Evolutionary conservation across 2,113 vertebrate genomes (phyloP), one percentile per base, ranked within the genome.

Genomic region (Pyxicephalus adspersus): DNA sequence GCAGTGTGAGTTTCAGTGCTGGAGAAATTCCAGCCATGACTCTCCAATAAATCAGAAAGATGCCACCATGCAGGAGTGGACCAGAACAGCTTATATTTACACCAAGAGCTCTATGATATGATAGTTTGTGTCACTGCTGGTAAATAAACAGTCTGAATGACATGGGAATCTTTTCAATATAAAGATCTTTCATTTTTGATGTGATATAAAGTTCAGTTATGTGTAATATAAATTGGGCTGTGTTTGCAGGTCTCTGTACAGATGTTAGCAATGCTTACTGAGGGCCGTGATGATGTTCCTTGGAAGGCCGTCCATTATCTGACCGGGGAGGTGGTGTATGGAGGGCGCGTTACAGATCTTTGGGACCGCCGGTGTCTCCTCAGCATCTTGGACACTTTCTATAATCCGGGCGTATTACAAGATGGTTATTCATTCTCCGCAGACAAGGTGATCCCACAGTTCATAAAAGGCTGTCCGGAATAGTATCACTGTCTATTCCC

Each of bases 331-430:
- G 87, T 90, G 75, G 67, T 77, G n/a, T 91, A 91, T 0, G 90
- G 90, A 0, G 89, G 91, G 54, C 85, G 50, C 4, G 83, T 91
- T 51, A 88, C 84, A 0, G 90, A 92, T 20, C 8, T 4, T 13
- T 91, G 90, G 89, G 91, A 91, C 78, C 85, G 73, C 29, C 85
- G 86, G 0, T 91, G 89, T 68, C 77, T 92, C 7, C 80, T 83
- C 16, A 77, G 84, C 9, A 86, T 90, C 28, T 83, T 92, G n/a
- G 50, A 87, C 82, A 83, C 70, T 16, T 91, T 90, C 57, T 91
- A 80, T 34, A 86, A 79, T 11, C 86, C 89, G 0, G 79, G 79
- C 0, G 63, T 91, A 11, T 58, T 91, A 17, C 68, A 57, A 28
- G 83, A 84, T 3, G 64, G 29, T 19, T 81, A 85, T 74, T 61